These are phyloP conservation scores for Sthenelais limicola DNA, from an alignment of 2,888 invertebrate genomes.

Conservation along the genomic window DNA sequence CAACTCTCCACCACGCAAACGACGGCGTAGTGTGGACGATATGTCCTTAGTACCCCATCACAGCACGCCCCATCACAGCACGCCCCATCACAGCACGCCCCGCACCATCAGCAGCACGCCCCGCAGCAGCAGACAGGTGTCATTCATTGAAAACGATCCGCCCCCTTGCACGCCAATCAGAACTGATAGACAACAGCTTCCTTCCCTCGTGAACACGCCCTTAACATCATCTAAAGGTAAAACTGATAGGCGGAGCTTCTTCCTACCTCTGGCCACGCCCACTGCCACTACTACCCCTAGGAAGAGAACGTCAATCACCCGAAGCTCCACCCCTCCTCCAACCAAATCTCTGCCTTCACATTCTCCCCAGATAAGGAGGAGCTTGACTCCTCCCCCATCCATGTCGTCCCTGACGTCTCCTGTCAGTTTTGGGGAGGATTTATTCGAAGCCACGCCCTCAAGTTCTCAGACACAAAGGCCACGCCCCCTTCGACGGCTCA, in stretches of 20 bases:
- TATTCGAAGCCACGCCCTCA: background rate
- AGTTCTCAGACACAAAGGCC: background rate
- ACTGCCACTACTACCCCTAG: constrained; percentile 1
- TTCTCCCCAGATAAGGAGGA: background rate
- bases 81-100: constrained; percentile 35
- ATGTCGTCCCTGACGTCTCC: background rate
- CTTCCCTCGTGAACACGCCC: too few relatives aligned
- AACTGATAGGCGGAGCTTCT: background rate
- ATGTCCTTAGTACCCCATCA: background rate
- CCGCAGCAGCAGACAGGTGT: background rate
- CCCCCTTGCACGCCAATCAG: constrained; percentile 20
- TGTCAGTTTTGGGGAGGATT: too few relatives aligned
- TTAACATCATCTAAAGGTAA: too few relatives aligned
- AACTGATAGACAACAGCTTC: background rate
- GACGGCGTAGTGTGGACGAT: constrained; percentile 9
- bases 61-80: constrained; percentile 29
- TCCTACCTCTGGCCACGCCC: constrained; percentile 6
- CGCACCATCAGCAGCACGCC: background rate
- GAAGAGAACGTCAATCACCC: background rate
- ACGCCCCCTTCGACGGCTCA: constrained; percentile 49
- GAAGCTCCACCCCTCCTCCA: constrained; percentile 30
- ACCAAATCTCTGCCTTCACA: background rate
- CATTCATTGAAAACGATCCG: background rate
- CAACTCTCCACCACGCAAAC: background rate
- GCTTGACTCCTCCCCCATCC: constrained; percentile 14